A percentile compares a stretch with the other conserved stretches of the same genome.
These are phyloP conservation scores for Solenodon paradoxus DNA, from an alignment of 2,113 vertebrate species.

Conservation along the genomic window DNA sequence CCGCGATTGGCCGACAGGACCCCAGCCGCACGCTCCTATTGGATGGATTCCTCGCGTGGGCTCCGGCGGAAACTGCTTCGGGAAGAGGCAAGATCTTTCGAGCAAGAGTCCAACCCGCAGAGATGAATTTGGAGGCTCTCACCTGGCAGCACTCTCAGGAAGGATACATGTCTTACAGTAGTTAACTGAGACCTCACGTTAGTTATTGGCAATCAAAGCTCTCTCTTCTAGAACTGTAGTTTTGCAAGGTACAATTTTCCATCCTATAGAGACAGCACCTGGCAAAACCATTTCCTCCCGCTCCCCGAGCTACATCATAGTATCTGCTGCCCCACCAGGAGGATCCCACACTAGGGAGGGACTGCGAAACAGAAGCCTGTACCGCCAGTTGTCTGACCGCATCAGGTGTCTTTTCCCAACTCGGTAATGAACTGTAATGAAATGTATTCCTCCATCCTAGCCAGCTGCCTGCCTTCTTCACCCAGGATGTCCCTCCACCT, in stretches of 20 bases:
- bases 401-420: neutral
- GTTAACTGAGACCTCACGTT: neutral
- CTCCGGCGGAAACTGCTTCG: too few relatives aligned
- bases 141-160: fast-evolving
- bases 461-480: neutral
- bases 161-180: neutral
- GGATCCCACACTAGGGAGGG: neutral
- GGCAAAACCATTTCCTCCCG: neutral
- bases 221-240: neutral
- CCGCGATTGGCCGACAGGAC: slow-evolving; percentile 30
- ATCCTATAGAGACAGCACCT: neutral
- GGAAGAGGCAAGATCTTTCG: too few relatives aligned
- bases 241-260: neutral
- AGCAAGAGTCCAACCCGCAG: fast-evolving
- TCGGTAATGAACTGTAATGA: neutral
- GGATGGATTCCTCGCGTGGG: neutral
- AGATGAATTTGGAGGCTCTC: fast-evolving
- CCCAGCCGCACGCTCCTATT: neutral
- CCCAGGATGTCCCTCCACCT: neutral
- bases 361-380: neutral
- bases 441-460: neutral
- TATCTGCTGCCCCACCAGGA: neutral
- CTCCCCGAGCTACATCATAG: neutral
- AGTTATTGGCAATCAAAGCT: too few relatives aligned
- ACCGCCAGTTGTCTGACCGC: slow-evolving; percentile 35